Conservation (phyloP, 2,797 vertebrate species). For the Alauda arvensis region DNA sequence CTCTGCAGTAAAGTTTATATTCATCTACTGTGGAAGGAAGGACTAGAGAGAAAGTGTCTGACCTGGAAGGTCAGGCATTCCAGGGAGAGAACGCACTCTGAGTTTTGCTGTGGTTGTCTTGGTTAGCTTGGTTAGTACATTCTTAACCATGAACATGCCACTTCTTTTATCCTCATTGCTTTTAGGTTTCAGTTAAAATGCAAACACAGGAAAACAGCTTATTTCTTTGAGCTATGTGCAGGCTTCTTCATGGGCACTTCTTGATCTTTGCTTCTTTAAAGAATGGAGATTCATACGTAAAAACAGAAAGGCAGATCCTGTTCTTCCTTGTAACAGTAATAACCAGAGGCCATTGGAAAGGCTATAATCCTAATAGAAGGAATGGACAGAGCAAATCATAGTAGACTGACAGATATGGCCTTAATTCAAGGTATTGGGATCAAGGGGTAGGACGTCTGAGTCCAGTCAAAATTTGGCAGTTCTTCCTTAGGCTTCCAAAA, state of each 20-base stretch:
- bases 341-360: not conserved
- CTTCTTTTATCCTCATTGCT: not conserved
- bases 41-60: not conserved
- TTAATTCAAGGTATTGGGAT: not conserved
- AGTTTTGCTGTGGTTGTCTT: not conserved
- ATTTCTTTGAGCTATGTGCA: not conserved
- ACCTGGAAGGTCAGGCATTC: not conserved
- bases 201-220: not conserved
- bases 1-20: not conserved
- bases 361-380: not conserved
- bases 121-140: not conserved
- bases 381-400: not conserved
- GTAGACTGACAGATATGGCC: not conserved
- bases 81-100: not conserved
- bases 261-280: not conserved
- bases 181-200: not conserved
- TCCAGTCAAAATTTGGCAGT: not conserved
- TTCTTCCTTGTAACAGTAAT: not conserved
- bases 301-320: not conserved
- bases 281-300: accelerated
- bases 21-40: constrained; percentile 1
- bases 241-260: not conserved
- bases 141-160: not conserved
- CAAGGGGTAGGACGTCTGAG: not conserved
- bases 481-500: not conserved